Base-by-base conservation (phyloP, 2,113 vertebrate species). In the Cyprinodon variegatus region DNA sequence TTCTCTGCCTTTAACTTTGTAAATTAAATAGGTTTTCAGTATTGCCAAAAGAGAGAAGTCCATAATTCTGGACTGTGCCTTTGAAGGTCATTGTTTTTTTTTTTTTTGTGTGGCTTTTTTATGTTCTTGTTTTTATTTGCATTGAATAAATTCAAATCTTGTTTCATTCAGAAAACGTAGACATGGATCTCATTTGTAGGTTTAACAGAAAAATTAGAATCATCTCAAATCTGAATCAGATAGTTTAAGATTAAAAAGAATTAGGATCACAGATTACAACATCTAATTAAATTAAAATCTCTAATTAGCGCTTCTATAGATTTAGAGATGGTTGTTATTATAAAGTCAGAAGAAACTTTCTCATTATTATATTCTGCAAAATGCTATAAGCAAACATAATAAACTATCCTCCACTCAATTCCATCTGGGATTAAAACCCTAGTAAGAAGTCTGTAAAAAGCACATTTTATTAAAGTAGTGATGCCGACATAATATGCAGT, bases 331-430 rank as follows among this genome's bases (percentile, higher is more conserved):
- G 60, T 63, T 81, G 73, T 61, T 78, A 57, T 71, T 20, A 6
- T 20, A 48, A 61, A 43, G 39, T 8, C 70, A 29, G 40, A 37
- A 61, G 79, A 77, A 78, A 78, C 41, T 83, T 85, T 68, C 53
- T 61, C 60, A 70, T 74, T 57, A 12, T 53, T 63, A 20, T 36
- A 7, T 73, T 74, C 40, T 40, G 13, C 11, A 39, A 38, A 53
- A 76, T 29, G 53, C 64, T 66, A 40, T 4, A 15, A 86, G 53
- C 69, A 46, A 29, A 84, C 66, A 81, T 37, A 88, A 89, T 89
- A 79, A 81, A 86, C 90, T 84, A 91, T 40, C 10, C 69, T 65
- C 74, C 62, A 72, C 48, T 75, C 68, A 77, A 89, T 85, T 89
- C 78, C 78, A 63, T 83, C 62, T 48, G 50, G 73, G 68, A 84